Evolutionary conservation across 1,140 invertebrate species (phyloP).

Genomic region (Sinella curviseta): DNA sequence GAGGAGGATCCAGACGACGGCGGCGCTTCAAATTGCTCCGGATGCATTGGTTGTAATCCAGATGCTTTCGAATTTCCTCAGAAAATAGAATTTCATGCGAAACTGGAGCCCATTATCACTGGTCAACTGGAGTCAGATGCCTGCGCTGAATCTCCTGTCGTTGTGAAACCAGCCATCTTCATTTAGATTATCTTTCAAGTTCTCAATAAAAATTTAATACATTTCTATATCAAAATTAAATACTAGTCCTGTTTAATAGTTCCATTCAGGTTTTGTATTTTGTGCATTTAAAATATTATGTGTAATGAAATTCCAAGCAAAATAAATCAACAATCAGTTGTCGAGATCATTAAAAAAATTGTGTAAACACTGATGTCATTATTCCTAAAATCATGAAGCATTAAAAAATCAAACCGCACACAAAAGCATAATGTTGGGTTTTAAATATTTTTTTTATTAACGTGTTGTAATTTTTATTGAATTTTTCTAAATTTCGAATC

Average conservation of each 20-base stretch:
- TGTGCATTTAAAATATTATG: no score
- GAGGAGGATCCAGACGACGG: neutral
- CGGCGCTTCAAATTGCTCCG: neutral
- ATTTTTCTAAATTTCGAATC: neutral
- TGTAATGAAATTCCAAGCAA: no score
- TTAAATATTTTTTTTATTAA: neutral
- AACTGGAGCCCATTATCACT: neutral
- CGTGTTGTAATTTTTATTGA: neutral
- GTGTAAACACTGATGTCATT: neutral
- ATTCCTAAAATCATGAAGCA: neutral
- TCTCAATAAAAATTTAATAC: neutral
- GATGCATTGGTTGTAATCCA: slow-evolving; percentile 1
- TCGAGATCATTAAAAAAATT: no score
- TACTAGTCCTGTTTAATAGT: no score
- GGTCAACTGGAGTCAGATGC: neutral
- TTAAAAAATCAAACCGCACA: neutral
- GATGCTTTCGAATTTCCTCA: neutral
- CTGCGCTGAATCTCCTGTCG: neutral
- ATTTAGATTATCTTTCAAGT: neutral
- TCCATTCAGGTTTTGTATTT: no score
- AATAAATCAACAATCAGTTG: no score
- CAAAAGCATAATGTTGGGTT: neutral
- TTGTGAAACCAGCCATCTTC: neutral
- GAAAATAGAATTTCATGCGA: neutral
- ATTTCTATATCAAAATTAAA: neutral